phyloP scores from a whole-genome alignment of 2,888 invertebrate genomes.

The Bimastos eiseni region DNA sequence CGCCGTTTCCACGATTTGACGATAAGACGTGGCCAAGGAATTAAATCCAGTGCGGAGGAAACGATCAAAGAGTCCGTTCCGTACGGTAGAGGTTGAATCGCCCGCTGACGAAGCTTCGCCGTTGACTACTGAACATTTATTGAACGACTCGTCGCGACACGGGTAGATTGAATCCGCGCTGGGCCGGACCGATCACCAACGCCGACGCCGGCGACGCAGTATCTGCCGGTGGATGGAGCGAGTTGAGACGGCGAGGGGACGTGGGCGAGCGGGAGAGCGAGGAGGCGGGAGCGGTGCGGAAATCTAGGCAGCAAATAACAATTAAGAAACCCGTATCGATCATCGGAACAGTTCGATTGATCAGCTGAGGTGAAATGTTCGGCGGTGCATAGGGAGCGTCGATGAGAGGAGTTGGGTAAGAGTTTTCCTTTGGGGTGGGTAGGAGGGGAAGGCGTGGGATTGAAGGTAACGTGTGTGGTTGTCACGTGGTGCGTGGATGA shows the following conservation, averaged over 20 bases:
- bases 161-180: not conserved
- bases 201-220: not conserved
- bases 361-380: not conserved
- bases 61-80: not conserved
- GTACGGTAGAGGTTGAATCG: not conserved
- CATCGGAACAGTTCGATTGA: not conserved
- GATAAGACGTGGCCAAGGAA: not conserved
- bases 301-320: not conserved
- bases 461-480: not conserved
- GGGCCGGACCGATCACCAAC: not conserved
- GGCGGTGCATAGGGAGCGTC: not conserved
- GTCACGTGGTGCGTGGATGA: not conserved
- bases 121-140: constrained; percentile 13
- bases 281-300: not conserved
- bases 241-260: not conserved
- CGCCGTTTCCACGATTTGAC: not conserved
- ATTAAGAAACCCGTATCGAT: not conserved
- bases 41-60: not conserved
- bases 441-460: not conserved
- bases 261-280: not conserved
- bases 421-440: not conserved
- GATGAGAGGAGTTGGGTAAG: not conserved
- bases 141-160: not conserved
- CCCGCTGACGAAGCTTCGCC: not conserved
- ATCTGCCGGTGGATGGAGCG: not conserved